Conservation (phyloP, 1,140 invertebrate species). For the Prorops nasuta region DNA sequence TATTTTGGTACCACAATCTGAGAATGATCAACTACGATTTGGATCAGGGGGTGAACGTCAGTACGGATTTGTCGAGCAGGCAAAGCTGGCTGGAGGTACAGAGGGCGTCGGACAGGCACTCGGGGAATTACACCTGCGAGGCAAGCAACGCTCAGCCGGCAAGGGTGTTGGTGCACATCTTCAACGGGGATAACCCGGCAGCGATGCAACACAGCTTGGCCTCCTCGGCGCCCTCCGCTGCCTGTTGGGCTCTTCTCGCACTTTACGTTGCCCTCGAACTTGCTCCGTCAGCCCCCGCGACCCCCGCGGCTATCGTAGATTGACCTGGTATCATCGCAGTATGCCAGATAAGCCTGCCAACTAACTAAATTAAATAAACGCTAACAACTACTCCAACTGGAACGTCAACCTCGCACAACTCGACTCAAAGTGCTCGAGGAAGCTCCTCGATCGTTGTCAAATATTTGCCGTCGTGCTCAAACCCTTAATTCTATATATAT, state of each 20-base stretch:
- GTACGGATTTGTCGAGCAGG: slow-evolving; percentile 62
- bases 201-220: slow-evolving; percentile 60
- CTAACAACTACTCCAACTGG: too few species aligned
- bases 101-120: slow-evolving; percentile 68
- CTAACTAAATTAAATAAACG: too few species aligned
- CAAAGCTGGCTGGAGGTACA: slow-evolving; percentile 67
- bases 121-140: slow-evolving; percentile 85
- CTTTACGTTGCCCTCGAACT: slow-evolving; percentile 41
- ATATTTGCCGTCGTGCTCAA: too few species aligned
- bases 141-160: slow-evolving; percentile 82
- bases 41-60: slow-evolving; percentile 80
- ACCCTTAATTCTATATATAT: too few species aligned
- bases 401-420: too few species aligned
- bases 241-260: slow-evolving; percentile 37
- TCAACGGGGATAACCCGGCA: slow-evolving; percentile 70
- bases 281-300: slow-evolving; percentile 15
- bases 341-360: too few species aligned
- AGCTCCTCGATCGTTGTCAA: too few species aligned
- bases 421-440: too few species aligned
- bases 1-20: slow-evolving; percentile 90
- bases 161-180: slow-evolving; percentile 81
- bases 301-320: too few species aligned
- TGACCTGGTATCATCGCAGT: not conserved
- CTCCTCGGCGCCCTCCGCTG: slow-evolving; percentile 41
- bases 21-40: slow-evolving; percentile 87